A percentile compares a stretch with the other conserved stretches of the same genome.
These are phyloP conservation scores for Hypothenemus hampei DNA, from an alignment of 1,140 invertebrate genomes.

Conservation along the genomic window DNA sequence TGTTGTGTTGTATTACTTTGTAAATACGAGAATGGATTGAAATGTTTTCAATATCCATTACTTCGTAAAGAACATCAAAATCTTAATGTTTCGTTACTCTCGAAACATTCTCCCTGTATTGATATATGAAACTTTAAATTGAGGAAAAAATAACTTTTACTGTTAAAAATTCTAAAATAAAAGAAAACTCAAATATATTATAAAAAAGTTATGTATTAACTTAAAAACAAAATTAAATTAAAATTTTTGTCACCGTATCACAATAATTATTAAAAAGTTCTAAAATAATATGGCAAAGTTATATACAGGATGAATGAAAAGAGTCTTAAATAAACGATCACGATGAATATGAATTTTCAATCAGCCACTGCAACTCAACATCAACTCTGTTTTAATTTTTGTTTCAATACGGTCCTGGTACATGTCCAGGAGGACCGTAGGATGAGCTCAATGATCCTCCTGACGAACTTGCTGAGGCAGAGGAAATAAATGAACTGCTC, in stretches of 20 bases:
- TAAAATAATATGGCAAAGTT: slow-evolving; percentile 45
- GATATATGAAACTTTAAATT: too few species aligned
- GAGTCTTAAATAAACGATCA: background rate
- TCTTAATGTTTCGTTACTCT: too few species aligned
- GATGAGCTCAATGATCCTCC: slow-evolving; percentile 51
- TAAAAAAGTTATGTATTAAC: slow-evolving; percentile 49
- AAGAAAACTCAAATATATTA: background rate
- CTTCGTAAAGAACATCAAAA: too few species aligned
- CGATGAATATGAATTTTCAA: background rate
- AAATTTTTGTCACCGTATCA: slow-evolving; percentile 72
- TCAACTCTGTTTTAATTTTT: slow-evolving; percentile 12
- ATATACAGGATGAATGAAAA: background rate
- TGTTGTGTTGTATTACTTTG: too few species aligned
- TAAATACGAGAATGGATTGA: too few species aligned
- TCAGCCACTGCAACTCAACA: slow-evolving; percentile 19
- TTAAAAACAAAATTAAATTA: slow-evolving; percentile 55
- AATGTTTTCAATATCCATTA: too few species aligned
- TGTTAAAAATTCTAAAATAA: too few species aligned
- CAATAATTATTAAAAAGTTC: slow-evolving; percentile 50
- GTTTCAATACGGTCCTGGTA: slow-evolving; percentile 35
- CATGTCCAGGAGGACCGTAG: slow-evolving; percentile 58
- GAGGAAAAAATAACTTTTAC: too few species aligned
- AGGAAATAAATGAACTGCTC: slow-evolving; percentile 12
- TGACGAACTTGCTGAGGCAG: slow-evolving; percentile 25
- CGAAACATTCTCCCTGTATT: too few species aligned